These are phyloP conservation scores for Folsomia manolachei DNA, from an alignment of 2,888 invertebrate genomes.

Conservation along the genomic window DNA sequence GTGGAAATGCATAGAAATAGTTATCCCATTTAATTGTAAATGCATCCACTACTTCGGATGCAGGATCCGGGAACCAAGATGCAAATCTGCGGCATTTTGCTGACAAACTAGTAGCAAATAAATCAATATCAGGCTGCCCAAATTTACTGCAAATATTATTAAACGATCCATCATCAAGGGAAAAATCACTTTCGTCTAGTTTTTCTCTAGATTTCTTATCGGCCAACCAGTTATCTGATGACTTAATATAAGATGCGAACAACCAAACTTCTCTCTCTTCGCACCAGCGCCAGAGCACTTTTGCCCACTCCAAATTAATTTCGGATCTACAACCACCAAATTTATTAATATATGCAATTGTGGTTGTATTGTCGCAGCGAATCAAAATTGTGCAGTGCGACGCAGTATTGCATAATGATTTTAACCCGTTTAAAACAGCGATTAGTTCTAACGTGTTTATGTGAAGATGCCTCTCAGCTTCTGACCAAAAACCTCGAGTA, in stretches of 20 bases:
- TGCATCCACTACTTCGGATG: constrained; percentile 19
- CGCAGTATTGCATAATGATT: not conserved
- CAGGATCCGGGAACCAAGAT: constrained; percentile 19
- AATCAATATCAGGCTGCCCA: constrained; percentile 6
- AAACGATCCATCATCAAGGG: constrained; percentile 2
- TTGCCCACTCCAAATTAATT: not conserved
- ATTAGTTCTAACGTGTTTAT: constrained; percentile 30
- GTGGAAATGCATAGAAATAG: constrained; percentile 18
- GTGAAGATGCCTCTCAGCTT: not conserved
- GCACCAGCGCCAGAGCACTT: constrained; percentile 24
- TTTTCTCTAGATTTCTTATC: constrained; percentile 16
- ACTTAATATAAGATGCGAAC: constrained; percentile 23
- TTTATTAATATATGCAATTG: constrained; percentile 31
- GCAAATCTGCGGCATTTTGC: constrained; percentile 15
- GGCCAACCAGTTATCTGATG: constrained; percentile 14
- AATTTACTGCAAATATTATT: not conserved
- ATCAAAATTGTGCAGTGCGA: constrained; percentile 12
- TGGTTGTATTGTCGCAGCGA: constrained; percentile 25
- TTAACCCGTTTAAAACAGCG: constrained; percentile 19
- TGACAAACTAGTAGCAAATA: constrained; percentile 19
- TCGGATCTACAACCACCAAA: constrained; percentile 23
- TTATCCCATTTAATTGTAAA: constrained; percentile 20
- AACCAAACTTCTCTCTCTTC: constrained; percentile 10
- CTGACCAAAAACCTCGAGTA: constrained; percentile 23
- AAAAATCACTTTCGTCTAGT: constrained; percentile 7